phyloP scores from a whole-genome alignment of 1,140 invertebrate genomes.

The Bactericera cockerelli region DNA sequence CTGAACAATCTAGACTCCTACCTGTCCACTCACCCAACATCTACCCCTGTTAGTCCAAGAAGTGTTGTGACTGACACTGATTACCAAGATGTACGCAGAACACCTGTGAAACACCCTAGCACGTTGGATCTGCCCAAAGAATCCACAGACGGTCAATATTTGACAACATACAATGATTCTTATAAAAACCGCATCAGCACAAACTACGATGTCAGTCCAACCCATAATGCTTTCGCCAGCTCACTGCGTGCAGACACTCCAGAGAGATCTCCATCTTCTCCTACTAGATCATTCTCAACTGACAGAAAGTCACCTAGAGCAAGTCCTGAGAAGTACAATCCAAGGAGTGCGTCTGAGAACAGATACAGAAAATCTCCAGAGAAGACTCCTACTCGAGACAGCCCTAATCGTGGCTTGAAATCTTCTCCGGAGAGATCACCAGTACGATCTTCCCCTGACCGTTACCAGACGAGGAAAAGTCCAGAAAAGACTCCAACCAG shows the following conservation, averaged over 20 bases:
- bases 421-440: slow-evolving; percentile 10
- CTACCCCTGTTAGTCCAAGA: slow-evolving; percentile 17
- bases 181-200: slow-evolving; percentile 38
- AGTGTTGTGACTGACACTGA: slow-evolving; percentile 20
- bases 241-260: slow-evolving; percentile 39
- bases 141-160: slow-evolving; percentile 32
- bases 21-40: slow-evolving; percentile 20
- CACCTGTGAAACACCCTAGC: slow-evolving; percentile 16
- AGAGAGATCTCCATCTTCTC: slow-evolving; percentile 32
- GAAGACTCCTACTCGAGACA: slow-evolving; percentile 11
- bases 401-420: slow-evolving; percentile 20
- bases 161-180: slow-evolving; percentile 41
- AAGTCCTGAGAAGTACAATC: slow-evolving; percentile 35
- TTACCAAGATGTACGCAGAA: slow-evolving; percentile 4
- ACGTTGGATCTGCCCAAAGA: slow-evolving; percentile 20
- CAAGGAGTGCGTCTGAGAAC: slow-evolving; percentile 17
- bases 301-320: slow-evolving; percentile 24
- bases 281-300: slow-evolving; percentile 21
- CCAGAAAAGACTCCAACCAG: slow-evolving; percentile 13
- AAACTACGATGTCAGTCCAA: slow-evolving; percentile 40
- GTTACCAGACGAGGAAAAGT: slow-evolving; percentile 13
- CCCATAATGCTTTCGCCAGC: slow-evolving; percentile 51
- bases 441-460: background rate
- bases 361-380: slow-evolving; percentile 22
- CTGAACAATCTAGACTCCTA: slow-evolving; percentile 25